Conservation (phyloP, 2,113 vertebrate species). For the Percina caprodes region DNA sequence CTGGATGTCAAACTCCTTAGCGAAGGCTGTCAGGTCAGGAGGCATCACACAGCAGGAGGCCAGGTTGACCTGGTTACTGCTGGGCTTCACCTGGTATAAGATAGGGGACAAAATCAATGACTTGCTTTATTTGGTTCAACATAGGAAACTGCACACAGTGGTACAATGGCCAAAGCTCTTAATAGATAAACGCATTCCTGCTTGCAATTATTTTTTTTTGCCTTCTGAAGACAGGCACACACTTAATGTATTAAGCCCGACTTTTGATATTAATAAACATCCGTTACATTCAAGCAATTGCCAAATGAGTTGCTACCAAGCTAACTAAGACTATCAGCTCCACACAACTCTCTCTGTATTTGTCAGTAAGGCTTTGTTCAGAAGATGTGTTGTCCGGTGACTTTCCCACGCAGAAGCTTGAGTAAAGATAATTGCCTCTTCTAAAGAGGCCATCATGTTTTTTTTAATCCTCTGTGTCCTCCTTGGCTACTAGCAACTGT, state of each 20-base stretch:
- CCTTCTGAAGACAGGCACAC: not conserved
- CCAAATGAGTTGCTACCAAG: too few species aligned
- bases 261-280: not conserved
- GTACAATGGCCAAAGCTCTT: not conserved
- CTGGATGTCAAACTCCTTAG: conserved; percentile 97
- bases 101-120: not conserved
- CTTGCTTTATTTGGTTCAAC: not conserved
- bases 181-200: not conserved
- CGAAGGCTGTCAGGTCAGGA: conserved; percentile 96
- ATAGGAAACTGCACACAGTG: not conserved
- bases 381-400: too few species aligned
- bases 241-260: not conserved
- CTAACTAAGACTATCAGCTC: too few species aligned
- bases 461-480: too few species aligned
- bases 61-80: conserved; percentile 98
- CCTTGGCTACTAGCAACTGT: too few species aligned
- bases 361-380: too few species aligned
- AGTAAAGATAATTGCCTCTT: too few species aligned
- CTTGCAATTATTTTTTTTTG: not conserved
- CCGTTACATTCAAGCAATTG: too few species aligned
- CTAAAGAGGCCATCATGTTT: too few species aligned
- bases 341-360: too few species aligned
- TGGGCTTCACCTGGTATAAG: conserved; percentile 91
- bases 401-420: too few species aligned
- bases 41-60: conserved; percentile 99